Base-by-base conservation (phyloP, 2,888 invertebrate species). In the Masnerella sp. region DNA sequence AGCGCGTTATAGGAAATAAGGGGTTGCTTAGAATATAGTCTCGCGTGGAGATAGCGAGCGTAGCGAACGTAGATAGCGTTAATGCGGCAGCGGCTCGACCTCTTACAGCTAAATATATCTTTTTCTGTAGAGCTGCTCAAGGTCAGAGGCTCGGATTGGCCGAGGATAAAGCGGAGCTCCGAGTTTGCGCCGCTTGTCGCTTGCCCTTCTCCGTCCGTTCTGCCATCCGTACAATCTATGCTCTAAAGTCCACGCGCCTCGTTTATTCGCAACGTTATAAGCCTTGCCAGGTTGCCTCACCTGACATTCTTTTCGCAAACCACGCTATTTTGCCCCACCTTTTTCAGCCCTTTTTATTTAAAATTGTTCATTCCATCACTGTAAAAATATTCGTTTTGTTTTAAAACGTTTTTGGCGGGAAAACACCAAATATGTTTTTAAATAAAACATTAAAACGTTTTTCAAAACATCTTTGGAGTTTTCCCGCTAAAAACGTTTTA, bases 101-200 rank as follows among this genome's bases (percentile, higher is more conserved):
- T 76, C 77, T 73, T 73, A 69, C 78, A 77, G 75, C 78, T 78
- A 78, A 78, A 78, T 78, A 78, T 78, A 78, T 75, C 77, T 78
- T 75, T 75, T 75, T 75, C 76, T 77, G 72, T 78, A 70, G 74
- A 77, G 72, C 77, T 72, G 74, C 75, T 78, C 77, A 78, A 78
- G 78, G 78, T 78, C 78, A 77, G 72, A 68, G 42, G 68, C 77
- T 73, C 72, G 75, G 75, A 75, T 77, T 76, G 77, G 77, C 51
- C 71, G 71, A 74, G 72, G 76, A 77, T 76, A 76, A 77, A 76
- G 72, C 77, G 71, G 75, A 68, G 75, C 73, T 67, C 73, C 43
- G 71, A 59, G 75, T 76, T 76, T 74, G 71, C 76, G 76, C 74
- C 68, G 67, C 74, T 47, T 54, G 71, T 56, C 59, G 47, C 34